These are phyloP conservation scores for Melikaiella ostensackeni DNA, from an alignment of 2,888 invertebrate species.

Conservation along the genomic window DNA sequence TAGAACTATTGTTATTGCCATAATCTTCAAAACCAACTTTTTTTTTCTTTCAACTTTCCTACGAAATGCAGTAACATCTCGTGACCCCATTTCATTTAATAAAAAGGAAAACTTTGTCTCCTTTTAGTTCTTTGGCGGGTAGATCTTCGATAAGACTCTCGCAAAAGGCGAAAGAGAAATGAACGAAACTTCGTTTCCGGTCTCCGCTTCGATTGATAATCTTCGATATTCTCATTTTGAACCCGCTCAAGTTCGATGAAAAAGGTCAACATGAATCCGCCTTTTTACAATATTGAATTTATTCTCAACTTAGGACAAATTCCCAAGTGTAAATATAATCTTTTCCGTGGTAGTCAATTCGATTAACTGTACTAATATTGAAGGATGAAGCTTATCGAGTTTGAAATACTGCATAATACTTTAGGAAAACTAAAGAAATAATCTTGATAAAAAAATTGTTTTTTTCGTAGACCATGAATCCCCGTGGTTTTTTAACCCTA, in stretches of 20 bases:
- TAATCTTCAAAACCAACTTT: not conserved
- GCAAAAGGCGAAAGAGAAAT: not conserved
- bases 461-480: slow-evolving; percentile 53
- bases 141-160: slow-evolving; percentile 11
- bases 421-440: no score
- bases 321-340: not conserved
- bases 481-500: slow-evolving; percentile 2
- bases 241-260: slow-evolving; percentile 20
- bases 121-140: not conserved
- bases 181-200: slow-evolving; percentile 25
- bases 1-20: not conserved
- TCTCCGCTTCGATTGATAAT: slow-evolving; percentile 2
- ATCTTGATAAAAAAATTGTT: no score
- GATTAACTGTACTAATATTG: not conserved
- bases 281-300: not conserved
- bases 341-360: not conserved
- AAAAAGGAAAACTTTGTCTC: slow-evolving; percentile 10
- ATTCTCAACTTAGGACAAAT: not conserved
- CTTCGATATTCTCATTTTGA: slow-evolving; percentile 24
- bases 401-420: not conserved
- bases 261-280: slow-evolving; percentile 28
- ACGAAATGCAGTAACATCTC: not conserved
- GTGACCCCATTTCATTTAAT: slow-evolving; percentile 9
- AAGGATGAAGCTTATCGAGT: not conserved
- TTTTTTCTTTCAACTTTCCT: not conserved